Evolutionary conservation across 2,888 invertebrate genomes (phyloP).

Genomic region (Nomada ruficornis): DNA sequence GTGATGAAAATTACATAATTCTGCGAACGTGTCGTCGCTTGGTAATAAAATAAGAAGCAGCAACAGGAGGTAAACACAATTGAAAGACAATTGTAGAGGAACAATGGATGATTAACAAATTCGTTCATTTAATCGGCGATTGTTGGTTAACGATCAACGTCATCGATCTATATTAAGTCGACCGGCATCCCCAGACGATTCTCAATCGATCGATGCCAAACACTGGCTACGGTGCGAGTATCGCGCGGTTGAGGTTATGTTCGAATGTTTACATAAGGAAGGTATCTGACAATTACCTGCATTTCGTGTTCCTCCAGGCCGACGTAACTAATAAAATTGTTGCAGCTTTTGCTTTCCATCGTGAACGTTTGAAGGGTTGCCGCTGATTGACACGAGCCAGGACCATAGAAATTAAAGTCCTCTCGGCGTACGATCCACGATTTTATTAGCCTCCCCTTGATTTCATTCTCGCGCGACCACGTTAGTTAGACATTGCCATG

Average conservation of each 20-base stretch:
- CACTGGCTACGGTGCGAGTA: too few species aligned
- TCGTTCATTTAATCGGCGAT: too few species aligned
- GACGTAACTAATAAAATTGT: conserved; percentile 84
- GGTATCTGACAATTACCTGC: conserved; percentile 79
- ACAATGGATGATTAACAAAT: too few species aligned
- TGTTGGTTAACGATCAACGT: too few species aligned
- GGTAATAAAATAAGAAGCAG: not conserved
- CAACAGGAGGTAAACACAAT: too few species aligned
- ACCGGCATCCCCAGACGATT: too few species aligned
- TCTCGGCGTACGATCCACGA: not conserved
- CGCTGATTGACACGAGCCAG: conserved; percentile 21
- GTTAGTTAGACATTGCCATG: not conserved
- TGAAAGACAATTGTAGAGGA: too few species aligned
- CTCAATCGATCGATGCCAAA: too few species aligned
- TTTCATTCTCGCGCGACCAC: conserved; percentile 36
- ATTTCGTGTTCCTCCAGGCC: conserved; percentile 84
- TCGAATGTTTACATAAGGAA: conserved; percentile 50
- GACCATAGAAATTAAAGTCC: conserved; percentile 43
- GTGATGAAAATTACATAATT: not conserved
- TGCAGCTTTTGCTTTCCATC: conserved; percentile 82
- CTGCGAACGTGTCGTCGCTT: not conserved
- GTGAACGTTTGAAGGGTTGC: conserved; percentile 44
- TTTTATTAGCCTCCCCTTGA: conserved; percentile 19
- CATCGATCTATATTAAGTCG: too few species aligned
- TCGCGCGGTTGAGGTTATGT: conserved; percentile 41